Percentiles rank a stretch among this genome's conserved stretches.
Evolutionary conservation across 2,888 invertebrate genomes (phyloP).

Genomic region (Laothoe populi): DNA sequence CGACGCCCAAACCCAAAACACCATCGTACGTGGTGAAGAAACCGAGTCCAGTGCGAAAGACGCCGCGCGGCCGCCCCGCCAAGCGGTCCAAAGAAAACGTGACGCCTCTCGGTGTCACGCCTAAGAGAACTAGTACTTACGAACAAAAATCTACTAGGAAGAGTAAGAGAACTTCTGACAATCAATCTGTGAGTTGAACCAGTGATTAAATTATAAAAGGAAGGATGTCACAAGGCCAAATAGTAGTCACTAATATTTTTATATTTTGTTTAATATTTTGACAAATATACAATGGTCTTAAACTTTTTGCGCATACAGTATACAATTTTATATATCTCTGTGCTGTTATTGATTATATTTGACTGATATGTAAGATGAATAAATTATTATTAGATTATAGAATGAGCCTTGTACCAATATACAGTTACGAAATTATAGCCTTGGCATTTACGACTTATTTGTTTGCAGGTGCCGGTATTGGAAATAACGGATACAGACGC

Average conservation of each 20-base stretch:
- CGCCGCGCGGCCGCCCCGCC: slow-evolving; percentile 30
- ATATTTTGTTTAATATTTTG: not conserved
- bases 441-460: slow-evolving; percentile 20
- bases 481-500: slow-evolving; percentile 51
- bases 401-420: slow-evolving; percentile 10
- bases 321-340: not conserved
- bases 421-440: not conserved
- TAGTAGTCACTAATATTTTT: not conserved
- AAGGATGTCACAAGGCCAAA: not conserved
- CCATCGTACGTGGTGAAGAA: slow-evolving; percentile 48
- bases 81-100: slow-evolving; percentile 32
- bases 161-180: slow-evolving; percentile 32
- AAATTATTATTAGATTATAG: not conserved
- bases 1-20: slow-evolving; percentile 32
- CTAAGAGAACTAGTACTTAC: slow-evolving; percentile 30
- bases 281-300: not conserved
- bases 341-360: not conserved
- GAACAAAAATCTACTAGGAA: slow-evolving; percentile 7
- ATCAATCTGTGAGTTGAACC: slow-evolving; percentile 37
- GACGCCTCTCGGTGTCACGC: slow-evolving; percentile 30
- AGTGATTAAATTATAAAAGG: too few species aligned
- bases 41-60: slow-evolving; percentile 41
- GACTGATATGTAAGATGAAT: not conserved
- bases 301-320: not conserved
- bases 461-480: slow-evolving; percentile 50